Percentiles rank a stretch among this genome's conserved stretches.
These are phyloP conservation scores for Ceratotherium simum DNA, from an alignment of 2,113 vertebrate genomes.

Conservation along the genomic window DNA sequence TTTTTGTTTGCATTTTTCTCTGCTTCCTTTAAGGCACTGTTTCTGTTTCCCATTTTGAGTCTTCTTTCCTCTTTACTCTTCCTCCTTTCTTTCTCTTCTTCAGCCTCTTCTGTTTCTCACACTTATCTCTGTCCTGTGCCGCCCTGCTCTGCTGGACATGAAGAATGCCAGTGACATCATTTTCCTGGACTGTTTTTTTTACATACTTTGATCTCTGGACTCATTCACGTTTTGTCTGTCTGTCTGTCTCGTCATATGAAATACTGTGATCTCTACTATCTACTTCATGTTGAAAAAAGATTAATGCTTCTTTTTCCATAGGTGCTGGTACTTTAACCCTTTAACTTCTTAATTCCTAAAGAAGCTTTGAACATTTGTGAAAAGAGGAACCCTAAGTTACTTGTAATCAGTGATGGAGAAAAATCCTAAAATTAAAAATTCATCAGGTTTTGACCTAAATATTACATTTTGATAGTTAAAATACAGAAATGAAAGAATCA, in stretches of 20 bases:
- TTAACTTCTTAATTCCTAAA: slow-evolving; percentile 44
- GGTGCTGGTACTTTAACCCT: background rate
- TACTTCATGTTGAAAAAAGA: background rate
- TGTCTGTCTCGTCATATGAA: slow-evolving; percentile 34
- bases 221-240: slow-evolving; percentile 45
- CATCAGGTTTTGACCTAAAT: slow-evolving; percentile 17
- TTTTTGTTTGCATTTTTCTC: slow-evolving; percentile 57
- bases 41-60: slow-evolving; percentile 26
- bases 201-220: slow-evolving; percentile 61
- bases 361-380: background rate
- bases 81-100: slow-evolving; percentile 64
- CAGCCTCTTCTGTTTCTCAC: slow-evolving; percentile 52
- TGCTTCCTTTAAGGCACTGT: background rate
- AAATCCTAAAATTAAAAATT: background rate
- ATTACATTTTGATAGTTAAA: slow-evolving; percentile 59
- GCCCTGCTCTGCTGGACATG: slow-evolving; percentile 36
- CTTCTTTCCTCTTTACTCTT: slow-evolving; percentile 55
- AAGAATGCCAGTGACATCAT: slow-evolving; percentile 58
- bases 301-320: background rate
- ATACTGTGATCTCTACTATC: slow-evolving; percentile 13
- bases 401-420: background rate
- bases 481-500: slow-evolving; percentile 44
- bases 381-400: background rate
- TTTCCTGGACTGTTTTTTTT: slow-evolving; percentile 57
- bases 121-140: slow-evolving; percentile 54